phyloP scores from a whole-genome alignment of 2,113 vertebrate species.

The Micromys minutus region DNA sequence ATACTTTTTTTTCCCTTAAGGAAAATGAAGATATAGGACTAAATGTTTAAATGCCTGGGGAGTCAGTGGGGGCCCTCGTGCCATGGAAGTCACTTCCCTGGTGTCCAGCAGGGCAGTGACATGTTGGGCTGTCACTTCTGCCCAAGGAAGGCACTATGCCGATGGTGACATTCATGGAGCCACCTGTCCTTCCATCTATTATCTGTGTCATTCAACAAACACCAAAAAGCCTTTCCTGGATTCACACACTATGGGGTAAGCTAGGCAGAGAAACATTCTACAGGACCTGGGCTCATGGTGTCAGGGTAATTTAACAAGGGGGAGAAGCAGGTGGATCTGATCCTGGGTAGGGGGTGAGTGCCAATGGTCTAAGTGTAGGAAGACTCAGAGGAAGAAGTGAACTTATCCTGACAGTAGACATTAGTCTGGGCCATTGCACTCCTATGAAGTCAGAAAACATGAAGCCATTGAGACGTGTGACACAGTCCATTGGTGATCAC shows the following conservation, averaged over 20 bases:
- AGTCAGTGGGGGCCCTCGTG: constrained; percentile 26
- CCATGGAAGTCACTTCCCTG: neutral
- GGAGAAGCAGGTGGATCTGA: neutral
- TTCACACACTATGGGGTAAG: neutral
- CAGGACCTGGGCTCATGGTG: neutral
- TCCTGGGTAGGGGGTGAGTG: neutral
- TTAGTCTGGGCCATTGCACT: neutral
- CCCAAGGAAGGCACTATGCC: neutral
- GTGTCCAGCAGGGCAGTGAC: too few species aligned
- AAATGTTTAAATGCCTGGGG: constrained; percentile 1
- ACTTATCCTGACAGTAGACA: too few species aligned
- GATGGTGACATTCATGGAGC: neutral
- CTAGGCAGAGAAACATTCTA: neutral
- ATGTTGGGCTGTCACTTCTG: neutral
- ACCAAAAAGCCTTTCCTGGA: neutral
- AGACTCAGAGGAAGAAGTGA: neutral
- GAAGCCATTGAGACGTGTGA: neutral
- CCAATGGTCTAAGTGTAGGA: neutral
- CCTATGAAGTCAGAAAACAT: neutral
- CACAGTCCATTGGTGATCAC: neutral
- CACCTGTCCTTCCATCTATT: neutral
- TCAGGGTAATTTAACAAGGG: neutral
- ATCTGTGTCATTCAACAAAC: neutral
- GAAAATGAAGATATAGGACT: constrained; percentile 43
- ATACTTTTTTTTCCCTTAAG: constrained; percentile 62